These are phyloP conservation scores for Hirundo rustica DNA, from an alignment of 2,797 vertebrate species.

Conservation along the genomic window DNA sequence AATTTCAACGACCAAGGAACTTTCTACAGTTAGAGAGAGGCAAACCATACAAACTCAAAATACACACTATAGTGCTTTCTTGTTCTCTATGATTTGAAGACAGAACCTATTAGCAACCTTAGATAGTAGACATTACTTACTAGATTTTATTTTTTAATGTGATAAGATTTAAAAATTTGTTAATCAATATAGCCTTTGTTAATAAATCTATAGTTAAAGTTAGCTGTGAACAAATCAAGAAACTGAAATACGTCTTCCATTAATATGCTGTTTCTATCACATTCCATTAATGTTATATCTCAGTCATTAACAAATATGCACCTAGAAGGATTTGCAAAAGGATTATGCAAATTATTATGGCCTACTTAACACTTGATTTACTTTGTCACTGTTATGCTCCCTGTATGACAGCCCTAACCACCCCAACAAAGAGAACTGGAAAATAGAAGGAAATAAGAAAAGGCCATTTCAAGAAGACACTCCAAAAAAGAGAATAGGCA, in stretches of 20 bases:
- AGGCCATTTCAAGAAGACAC: neutral
- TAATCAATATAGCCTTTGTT: neutral
- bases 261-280: neutral
- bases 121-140: neutral
- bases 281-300: neutral
- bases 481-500: neutral
- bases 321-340: constrained; percentile 42
- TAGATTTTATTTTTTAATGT: neutral
- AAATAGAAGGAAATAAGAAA: neutral
- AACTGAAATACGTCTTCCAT: neutral
- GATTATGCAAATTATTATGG: constrained; percentile 49
- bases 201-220: neutral
- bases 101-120: neutral
- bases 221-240: neutral
- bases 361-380: constrained; percentile 54
- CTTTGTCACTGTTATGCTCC: neutral
- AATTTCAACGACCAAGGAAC: neutral
- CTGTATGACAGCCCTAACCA: neutral
- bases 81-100: neutral
- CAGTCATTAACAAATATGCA: constrained; percentile 24
- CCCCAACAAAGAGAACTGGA: neutral
- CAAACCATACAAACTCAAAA: neutral
- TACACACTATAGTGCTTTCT: neutral
- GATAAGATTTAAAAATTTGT: neutral
- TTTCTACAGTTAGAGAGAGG: neutral